Percentiles rank a stretch among this genome's conserved stretches.
Conservation (phyloP, 2,888 invertebrate genomes). For the Diarsia rubi region DNA sequence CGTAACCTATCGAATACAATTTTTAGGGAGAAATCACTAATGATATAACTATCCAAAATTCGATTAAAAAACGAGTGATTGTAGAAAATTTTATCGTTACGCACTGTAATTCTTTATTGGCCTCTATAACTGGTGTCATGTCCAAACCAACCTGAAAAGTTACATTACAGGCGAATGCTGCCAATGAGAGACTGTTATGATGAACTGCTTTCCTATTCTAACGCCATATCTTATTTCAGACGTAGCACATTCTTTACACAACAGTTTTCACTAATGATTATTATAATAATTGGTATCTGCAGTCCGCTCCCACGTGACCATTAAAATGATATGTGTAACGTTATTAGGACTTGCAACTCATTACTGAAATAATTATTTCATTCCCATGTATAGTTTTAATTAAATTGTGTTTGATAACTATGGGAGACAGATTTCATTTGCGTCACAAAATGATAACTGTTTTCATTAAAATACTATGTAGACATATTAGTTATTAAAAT, state of each 20-base stretch:
- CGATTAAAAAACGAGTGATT: no score
- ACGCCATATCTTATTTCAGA: background rate
- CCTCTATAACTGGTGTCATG: background rate
- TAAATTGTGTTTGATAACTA: slow-evolving; percentile 8
- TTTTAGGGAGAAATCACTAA: background rate
- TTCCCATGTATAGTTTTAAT: slow-evolving; percentile 13
- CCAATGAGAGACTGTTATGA: no score
- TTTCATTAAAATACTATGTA: background rate
- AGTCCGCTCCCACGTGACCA: background rate
- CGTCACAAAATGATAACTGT: slow-evolving; percentile 17
- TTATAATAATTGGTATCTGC: background rate
- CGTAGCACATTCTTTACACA: background rate
- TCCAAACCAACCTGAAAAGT: background rate
- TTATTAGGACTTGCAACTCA: slow-evolving; percentile 1
- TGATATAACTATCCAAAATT: background rate
- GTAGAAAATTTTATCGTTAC: background rate
- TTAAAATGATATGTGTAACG: background rate
- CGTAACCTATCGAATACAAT: background rate
- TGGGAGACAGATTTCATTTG: background rate
- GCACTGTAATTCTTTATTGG: background rate
- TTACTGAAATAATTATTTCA: slow-evolving; percentile 17
- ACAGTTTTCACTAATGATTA: background rate
- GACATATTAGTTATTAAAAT: background rate
- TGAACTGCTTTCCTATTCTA: background rate
- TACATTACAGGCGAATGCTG: background rate